Conservation (phyloP, 1,140 invertebrate species). For the Lucilia sericata region DNA sequence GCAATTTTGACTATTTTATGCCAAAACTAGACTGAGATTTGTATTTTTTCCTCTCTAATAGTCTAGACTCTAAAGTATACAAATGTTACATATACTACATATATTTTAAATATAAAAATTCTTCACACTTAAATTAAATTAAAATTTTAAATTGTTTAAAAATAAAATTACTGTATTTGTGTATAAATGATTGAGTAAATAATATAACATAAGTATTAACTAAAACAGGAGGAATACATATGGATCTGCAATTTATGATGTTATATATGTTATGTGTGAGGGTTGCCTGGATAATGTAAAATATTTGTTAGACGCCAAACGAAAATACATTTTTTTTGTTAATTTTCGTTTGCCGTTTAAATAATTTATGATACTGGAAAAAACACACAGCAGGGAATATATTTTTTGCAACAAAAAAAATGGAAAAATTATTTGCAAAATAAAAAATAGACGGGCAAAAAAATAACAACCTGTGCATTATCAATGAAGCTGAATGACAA, state of each 20-base stretch:
- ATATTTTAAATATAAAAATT: no score
- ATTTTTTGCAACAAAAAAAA: conserved; percentile 34
- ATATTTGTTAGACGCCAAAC: conserved; percentile 37
- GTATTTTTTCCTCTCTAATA: no score
- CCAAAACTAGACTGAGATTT: no score
- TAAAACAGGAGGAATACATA: neutral
- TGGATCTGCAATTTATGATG: neutral
- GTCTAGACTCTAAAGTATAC: no score
- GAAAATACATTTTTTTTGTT: conserved; percentile 26
- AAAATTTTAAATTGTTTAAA: no score
- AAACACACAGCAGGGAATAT: conserved; percentile 38
- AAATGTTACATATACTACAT: no score
- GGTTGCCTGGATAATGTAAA: conserved; percentile 35
- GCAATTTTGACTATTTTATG: no score
- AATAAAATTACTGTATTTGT: neutral
- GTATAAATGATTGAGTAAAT: neutral
- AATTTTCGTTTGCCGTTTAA: conserved; percentile 37
- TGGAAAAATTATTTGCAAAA: conserved; percentile 38
- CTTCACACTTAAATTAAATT: no score
- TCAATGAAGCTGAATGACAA: conserved; percentile 54
- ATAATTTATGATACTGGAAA: conserved; percentile 39
- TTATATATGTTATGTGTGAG: neutral
- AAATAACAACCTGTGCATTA: conserved; percentile 66
- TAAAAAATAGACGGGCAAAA: conserved; percentile 48
- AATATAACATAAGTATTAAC: neutral